phyloP scores from a whole-genome alignment of 2,113 vertebrate species.

The Thamnaconus septentrionalis region DNA sequence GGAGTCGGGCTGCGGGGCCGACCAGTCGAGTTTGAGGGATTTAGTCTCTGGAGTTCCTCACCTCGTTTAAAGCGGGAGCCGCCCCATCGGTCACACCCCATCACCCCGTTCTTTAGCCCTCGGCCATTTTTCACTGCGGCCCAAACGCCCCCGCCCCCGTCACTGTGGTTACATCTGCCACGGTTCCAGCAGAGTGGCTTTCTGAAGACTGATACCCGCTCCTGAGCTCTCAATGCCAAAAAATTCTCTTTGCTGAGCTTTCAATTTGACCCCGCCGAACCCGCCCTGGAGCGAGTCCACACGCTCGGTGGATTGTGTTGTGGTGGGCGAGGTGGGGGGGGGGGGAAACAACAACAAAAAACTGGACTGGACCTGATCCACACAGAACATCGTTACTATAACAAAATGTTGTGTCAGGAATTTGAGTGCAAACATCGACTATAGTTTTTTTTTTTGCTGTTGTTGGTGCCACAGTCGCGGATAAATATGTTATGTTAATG shows the following conservation, averaged over 20 bases:
- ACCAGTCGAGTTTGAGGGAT: not conserved
- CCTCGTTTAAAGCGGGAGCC: constrained; percentile 10
- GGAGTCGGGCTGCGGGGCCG: too few relatives aligned
- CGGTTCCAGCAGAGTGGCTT: constrained; percentile 22
- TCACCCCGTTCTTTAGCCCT: constrained; percentile 14
- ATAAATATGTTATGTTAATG: too few relatives aligned
- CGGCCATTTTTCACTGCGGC: constrained; percentile 15
- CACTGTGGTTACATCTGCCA: constrained; percentile 30
- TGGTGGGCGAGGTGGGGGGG: too few relatives aligned
- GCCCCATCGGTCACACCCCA: constrained; percentile 20
- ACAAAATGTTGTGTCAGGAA: too few relatives aligned
- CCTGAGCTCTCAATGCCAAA: not conserved
- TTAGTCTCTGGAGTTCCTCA: constrained; percentile 13
- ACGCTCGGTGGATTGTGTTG: not conserved
- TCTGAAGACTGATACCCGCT: constrained; percentile 24
- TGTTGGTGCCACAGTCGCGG: not conserved
- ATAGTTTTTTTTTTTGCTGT: not conserved
- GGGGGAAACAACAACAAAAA: too few relatives aligned
- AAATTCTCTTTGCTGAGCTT: not conserved
- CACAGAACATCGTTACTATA: too few relatives aligned
- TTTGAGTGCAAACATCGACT: too few relatives aligned
- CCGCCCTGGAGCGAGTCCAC: not conserved
- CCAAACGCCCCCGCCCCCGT: constrained; percentile 15
- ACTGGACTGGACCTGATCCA: too few relatives aligned
- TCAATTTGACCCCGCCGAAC: not conserved